These are phyloP conservation scores for Platysternon megacephalum DNA, from an alignment of 2,113 vertebrate genomes.

Conservation along the genomic window DNA sequence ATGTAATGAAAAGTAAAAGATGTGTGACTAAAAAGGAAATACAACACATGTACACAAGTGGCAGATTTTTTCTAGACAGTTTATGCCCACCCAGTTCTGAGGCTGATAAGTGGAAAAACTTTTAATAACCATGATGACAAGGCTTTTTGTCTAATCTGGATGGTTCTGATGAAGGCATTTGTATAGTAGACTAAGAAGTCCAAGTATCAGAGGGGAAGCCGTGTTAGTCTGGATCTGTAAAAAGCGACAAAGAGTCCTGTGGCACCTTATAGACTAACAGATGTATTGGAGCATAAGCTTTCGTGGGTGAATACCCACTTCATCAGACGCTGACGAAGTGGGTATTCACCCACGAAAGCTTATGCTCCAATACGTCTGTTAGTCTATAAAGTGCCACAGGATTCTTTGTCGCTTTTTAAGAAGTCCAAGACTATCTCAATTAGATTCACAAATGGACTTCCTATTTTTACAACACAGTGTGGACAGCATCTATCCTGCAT, in stretches of 20 bases:
- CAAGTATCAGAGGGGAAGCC: no score
- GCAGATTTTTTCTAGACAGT: neutral
- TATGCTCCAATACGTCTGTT: no score
- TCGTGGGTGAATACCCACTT: no score
- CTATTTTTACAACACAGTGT: neutral
- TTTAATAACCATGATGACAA: neutral
- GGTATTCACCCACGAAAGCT: no score
- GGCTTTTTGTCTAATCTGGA: neutral
- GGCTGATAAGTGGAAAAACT: neutral
- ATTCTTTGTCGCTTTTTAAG: no score
- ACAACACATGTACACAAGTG: neutral
- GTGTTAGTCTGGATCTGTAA: no score
- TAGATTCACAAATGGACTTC: neutral
- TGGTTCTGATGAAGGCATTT: neutral
- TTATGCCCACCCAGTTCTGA: fast-evolving
- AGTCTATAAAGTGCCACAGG: no score
- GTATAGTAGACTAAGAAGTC: neutral
- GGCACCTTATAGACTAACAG: no score
- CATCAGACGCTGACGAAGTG: no score
- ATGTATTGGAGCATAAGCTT: no score
- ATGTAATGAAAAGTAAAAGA: neutral
- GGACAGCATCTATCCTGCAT: neutral
- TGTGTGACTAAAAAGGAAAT: neutral
- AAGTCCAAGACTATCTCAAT: neutral
- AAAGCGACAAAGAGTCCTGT: no score